Evolutionary conservation across 2,888 invertebrate species (phyloP).

Genomic region (Nysson spinosus): DNA sequence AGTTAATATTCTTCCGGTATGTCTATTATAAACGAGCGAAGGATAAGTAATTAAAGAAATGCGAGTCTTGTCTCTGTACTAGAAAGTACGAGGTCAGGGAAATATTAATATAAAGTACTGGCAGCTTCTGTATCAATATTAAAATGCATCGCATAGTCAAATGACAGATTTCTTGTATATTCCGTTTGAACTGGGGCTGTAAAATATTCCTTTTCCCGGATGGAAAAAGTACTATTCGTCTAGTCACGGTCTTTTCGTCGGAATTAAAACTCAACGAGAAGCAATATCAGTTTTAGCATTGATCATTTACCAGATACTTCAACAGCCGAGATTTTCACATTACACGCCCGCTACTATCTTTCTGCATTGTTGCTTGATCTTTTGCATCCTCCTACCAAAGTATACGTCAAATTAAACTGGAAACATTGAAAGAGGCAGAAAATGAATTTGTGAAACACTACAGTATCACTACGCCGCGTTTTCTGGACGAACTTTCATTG

Average conservation of each 20-base stretch:
- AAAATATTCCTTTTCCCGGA: not conserved
- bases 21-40: not conserved
- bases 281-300: too few relatives aligned
- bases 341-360: too few relatives aligned
- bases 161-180: conserved; percentile 13
- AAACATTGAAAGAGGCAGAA: too few relatives aligned
- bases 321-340: too few relatives aligned
- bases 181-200: not conserved
- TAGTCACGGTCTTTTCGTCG: not conserved
- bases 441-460: too few relatives aligned
- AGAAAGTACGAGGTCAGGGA: not conserved
- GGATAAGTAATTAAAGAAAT: conserved; percentile 17
- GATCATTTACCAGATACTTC: too few relatives aligned
- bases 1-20: conserved; percentile 9
- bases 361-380: too few relatives aligned
- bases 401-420: too few relatives aligned
- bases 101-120: conserved; percentile 8
- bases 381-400: too few relatives aligned
- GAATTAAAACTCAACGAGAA: conserved; percentile 16
- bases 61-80: not conserved
- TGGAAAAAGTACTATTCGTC: not conserved
- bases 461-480: too few relatives aligned
- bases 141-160: not conserved
- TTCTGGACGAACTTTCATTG: too few relatives aligned
- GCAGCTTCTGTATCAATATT: conserved; percentile 10